A percentile compares a stretch with the other conserved stretches of the same genome.
Evolutionary conservation across 2,888 invertebrate species (phyloP).

Genomic region (Nomada ferruginata): DNA sequence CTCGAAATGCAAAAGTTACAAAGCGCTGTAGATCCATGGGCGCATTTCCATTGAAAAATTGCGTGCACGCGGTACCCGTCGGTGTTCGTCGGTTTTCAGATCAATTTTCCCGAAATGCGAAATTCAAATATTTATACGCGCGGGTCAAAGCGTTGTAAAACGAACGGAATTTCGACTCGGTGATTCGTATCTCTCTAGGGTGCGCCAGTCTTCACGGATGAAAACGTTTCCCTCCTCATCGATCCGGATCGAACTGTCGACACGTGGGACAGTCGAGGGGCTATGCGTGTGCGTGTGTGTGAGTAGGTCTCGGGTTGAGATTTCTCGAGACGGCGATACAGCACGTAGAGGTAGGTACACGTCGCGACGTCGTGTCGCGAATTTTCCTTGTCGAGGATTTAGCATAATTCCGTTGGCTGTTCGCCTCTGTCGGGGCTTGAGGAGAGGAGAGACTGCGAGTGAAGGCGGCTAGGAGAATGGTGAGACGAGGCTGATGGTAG

Average conservation of each 20-base stretch:
- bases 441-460: slow-evolving; percentile 20
- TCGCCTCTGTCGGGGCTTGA: slow-evolving; percentile 52
- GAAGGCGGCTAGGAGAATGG: slow-evolving; percentile 51
- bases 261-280: slow-evolving; percentile 10
- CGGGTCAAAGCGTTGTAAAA: not conserved
- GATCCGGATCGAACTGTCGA: slow-evolving; percentile 62
- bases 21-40: not conserved
- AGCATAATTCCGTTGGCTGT: slow-evolving; percentile 76
- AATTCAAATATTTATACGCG: slow-evolving; percentile 1
- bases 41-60: not conserved
- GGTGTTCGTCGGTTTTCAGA: not conserved
- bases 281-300: not conserved
- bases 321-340: slow-evolving; percentile 69
- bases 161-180: not conserved
- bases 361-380: slow-evolving; percentile 75
- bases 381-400: slow-evolving; percentile 76
- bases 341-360: slow-evolving; percentile 69
- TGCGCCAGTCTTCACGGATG: not conserved
- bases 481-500: slow-evolving; percentile 44
- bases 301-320: slow-evolving; percentile 47
- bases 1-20: not conserved
- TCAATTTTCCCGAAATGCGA: not conserved
- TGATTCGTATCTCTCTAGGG: slow-evolving; percentile 7
- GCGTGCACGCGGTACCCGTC: not conserved
- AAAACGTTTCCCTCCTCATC: slow-evolving; percentile 29